Evolutionary conservation across 2,888 invertebrate species (phyloP).

Genomic region (Sepioteuthis lessoniana): DNA sequence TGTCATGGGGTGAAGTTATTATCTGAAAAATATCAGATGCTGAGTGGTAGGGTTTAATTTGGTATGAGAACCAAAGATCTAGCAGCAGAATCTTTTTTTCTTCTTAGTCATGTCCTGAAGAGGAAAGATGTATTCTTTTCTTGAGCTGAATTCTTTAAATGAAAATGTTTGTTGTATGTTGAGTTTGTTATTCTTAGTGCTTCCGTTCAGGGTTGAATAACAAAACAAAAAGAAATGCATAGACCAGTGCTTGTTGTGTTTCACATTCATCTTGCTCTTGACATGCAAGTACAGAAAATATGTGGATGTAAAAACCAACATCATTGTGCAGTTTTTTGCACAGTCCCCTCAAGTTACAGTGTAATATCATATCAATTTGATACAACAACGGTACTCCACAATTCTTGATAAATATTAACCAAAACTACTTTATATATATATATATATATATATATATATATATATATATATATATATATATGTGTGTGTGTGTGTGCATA

Average conservation of each 20-base stretch:
- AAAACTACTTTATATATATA: too few relatives aligned
- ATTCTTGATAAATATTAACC: too few relatives aligned
- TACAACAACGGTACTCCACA: too few relatives aligned
- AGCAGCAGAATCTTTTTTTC: neutral
- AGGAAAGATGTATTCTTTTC: neutral
- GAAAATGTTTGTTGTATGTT: neutral
- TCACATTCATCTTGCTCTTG: neutral
- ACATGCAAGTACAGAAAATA: neutral
- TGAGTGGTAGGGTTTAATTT: neutral
- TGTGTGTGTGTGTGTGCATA: too few relatives aligned
- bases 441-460: too few relatives aligned
- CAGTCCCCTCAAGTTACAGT: neutral
- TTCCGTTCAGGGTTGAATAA: neutral
- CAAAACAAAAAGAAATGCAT: too few relatives aligned
- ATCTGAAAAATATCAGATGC: neutral
- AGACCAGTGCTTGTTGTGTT: neutral
- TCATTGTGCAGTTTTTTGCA: neutral
- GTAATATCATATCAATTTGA: neutral
- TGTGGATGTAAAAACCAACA: neutral
- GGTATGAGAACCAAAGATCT: neutral
- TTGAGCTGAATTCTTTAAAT: neutral
- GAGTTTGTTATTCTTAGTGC: neutral
- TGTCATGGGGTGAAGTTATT: conserved; percentile 33
- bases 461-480: too few relatives aligned
- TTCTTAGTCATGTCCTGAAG: neutral